Conservation (phyloP, 2,888 invertebrate genomes). For the Cabera pusaria region DNA sequence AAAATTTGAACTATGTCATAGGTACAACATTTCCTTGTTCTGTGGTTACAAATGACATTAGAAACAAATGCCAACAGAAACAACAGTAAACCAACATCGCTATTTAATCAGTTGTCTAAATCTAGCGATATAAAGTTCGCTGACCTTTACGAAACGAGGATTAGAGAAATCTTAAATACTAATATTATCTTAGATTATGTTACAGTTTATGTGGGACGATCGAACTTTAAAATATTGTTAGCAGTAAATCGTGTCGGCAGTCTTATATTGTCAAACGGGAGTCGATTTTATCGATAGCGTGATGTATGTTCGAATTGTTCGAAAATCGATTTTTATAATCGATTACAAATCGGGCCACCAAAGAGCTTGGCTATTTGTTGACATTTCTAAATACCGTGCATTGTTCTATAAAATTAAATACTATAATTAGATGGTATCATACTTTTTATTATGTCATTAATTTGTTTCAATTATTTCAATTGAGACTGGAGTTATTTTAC, state of each 20-base stretch:
- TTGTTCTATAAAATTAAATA: conserved; percentile 46
- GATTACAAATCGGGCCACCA: conserved; percentile 60
- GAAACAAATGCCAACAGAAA: too few relatives aligned
- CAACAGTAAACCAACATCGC: too few relatives aligned
- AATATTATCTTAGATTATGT: conserved; percentile 11
- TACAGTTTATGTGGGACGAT: conserved; percentile 13
- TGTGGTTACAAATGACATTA: too few relatives aligned
- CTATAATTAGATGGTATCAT: conserved; percentile 40
- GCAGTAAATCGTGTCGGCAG: conserved; percentile 62
- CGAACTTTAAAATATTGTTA: too few relatives aligned
- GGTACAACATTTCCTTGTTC: too few relatives aligned
- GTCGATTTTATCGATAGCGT: conserved; percentile 57
- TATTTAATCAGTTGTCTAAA: too few relatives aligned
- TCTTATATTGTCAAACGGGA: conserved; percentile 64
- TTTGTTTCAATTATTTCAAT: conserved; percentile 1
- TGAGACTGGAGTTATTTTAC: too few relatives aligned
- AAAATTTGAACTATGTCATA: too few relatives aligned
- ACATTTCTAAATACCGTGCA: conserved; percentile 47
- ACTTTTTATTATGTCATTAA: conserved; percentile 1
- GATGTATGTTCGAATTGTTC: conserved; percentile 52
- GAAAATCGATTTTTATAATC: conserved; percentile 62
- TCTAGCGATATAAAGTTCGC: too few relatives aligned
- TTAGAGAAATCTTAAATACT: too few relatives aligned
- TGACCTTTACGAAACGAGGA: too few relatives aligned
- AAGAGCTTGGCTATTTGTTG: conserved; percentile 47